Percentiles rank a stretch among this genome's conserved stretches.
Conservation (phyloP, 2,113 vertebrate species). For the Daphoenositta chrysoptera region DNA sequence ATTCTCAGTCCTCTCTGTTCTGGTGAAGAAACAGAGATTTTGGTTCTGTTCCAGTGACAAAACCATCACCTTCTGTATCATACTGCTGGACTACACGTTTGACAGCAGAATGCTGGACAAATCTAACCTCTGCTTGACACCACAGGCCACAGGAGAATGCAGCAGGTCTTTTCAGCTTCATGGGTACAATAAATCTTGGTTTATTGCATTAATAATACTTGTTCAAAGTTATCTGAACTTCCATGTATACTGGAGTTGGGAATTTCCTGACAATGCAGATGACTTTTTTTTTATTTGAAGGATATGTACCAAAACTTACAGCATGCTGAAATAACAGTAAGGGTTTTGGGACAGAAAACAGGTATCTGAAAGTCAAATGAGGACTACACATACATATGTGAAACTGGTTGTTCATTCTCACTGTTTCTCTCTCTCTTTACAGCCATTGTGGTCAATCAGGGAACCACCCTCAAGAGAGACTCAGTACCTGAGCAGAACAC, state of each 20-base stretch:
- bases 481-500: background rate
- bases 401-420: background rate
- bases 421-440: background rate
- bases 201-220: background rate
- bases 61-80: background rate
- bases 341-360: background rate
- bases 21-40: background rate
- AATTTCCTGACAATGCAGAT: background rate
- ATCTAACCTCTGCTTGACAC: background rate
- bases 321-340: background rate
- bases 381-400: background rate
- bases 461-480: background rate
- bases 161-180: background rate
- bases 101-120: background rate
- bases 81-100: background rate
- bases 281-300: background rate
- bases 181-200: background rate
- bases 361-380: background rate
- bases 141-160: rapidly evolving
- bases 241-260: background rate
- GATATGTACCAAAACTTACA: background rate
- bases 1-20: background rate
- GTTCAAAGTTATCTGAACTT: background rate
- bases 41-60: background rate
- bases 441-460: background rate